Percentiles rank a stretch among this genome's conserved stretches.
Evolutionary conservation across 2,797 vertebrate species (phyloP).

Genomic region (Artibeus jamaicensis): DNA sequence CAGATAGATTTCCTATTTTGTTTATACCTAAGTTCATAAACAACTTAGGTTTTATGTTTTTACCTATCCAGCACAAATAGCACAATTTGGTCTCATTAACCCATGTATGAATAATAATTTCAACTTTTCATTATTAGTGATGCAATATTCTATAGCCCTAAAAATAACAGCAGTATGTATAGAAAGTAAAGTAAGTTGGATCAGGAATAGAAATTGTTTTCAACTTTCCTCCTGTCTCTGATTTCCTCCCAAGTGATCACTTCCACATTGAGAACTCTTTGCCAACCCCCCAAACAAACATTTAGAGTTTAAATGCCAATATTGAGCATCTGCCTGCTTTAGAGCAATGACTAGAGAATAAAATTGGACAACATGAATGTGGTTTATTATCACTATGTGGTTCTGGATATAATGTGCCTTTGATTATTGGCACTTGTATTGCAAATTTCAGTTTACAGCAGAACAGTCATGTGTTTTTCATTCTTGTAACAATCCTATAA

Average conservation of each 20-base stretch:
- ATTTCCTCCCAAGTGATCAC: conserved; percentile 4
- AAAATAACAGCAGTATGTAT: background rate
- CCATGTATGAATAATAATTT: background rate
- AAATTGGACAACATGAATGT: background rate
- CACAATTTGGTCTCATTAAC: background rate
- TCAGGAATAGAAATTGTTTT: background rate
- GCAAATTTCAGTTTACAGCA: background rate
- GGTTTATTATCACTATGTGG: background rate
- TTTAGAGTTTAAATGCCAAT: background rate
- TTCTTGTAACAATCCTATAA: background rate
- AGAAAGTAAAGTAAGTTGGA: background rate
- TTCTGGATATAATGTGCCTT: background rate
- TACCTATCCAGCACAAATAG: background rate
- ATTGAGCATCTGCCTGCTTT: background rate
- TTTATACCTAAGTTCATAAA: conserved; percentile 2
- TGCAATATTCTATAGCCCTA: background rate
- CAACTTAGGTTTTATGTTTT: background rate
- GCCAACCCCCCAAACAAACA: background rate
- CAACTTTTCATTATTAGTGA: background rate
- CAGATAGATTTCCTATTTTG: background rate
- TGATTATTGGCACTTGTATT: background rate
- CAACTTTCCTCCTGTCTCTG: background rate
- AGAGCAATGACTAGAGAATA: background rate
- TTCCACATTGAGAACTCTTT: background rate
- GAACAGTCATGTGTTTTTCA: background rate